Evolutionary conservation across 2,797 vertebrate species (phyloP).

Genomic region (Microctenopoma stevenorrisi): DNA sequence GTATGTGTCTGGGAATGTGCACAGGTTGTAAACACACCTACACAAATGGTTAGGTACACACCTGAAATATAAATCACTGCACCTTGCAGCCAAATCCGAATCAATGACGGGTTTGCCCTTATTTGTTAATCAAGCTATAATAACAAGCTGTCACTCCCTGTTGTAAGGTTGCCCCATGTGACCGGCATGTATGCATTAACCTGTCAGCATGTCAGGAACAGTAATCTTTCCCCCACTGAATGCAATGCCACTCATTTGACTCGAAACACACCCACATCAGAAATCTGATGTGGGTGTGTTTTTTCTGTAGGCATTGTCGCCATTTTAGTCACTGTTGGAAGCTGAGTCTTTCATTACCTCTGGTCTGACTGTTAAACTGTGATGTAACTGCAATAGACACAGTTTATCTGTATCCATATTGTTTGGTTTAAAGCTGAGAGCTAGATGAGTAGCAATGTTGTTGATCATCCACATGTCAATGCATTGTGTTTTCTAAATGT

Average conservation of each 20-base stretch:
- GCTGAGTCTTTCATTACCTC: slow-evolving; percentile 10
- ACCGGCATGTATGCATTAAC: slow-evolving; percentile 25
- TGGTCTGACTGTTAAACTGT: neutral
- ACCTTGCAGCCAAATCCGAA: neutral
- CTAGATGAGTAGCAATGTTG: too few species aligned
- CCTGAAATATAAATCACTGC: neutral
- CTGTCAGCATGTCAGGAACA: slow-evolving; percentile 36
- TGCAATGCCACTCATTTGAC: slow-evolving; percentile 19
- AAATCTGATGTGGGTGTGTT: slow-evolving; percentile 11
- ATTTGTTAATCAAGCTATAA: neutral
- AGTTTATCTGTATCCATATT: slow-evolving; percentile 6
- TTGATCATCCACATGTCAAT: neutral
- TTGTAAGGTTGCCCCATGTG: slow-evolving; percentile 13
- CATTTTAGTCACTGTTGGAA: slow-evolving; percentile 4
- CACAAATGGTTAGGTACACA: neutral
- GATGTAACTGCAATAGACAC: slow-evolving; percentile 8
- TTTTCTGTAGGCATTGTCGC: neutral
- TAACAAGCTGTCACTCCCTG: neutral
- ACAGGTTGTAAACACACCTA: neutral
- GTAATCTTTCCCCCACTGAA: slow-evolving; percentile 21
- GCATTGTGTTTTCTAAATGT: slow-evolving; percentile 4
- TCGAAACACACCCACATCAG: neutral
- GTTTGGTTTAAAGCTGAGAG: neutral
- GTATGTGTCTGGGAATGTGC: neutral
- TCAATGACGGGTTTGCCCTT: neutral